Evolutionary conservation across 1,140 invertebrate genomes (phyloP), one percentile per base, ranked within the genome.

Genomic region (Apis florea): DNA sequence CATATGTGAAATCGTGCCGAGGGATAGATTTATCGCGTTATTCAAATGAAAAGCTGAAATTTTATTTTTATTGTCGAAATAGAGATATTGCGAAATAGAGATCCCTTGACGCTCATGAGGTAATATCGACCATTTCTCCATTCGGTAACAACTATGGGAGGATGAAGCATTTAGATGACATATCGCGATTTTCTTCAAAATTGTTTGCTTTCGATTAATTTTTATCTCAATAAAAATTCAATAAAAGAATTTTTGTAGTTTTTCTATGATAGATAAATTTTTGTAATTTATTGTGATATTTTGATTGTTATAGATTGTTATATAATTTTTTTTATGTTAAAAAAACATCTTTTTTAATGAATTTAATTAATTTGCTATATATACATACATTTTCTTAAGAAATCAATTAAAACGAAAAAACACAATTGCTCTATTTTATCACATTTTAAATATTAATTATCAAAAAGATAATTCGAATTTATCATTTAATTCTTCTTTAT

Each of bases 21-120:
- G 9, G 13, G 61, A 74, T 73, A 66, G 70, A 80, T 74, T 80
- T 80, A 74, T 63, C 40, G 19, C 66, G 63, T 58, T 40, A 26
- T 6, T 0, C 26, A 11, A 24, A 67, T 59, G 67, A 74, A 74
- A 58, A 67, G 11, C 13, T 58, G 24, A 74, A 67, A 74, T 67
- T 74, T 64, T 26, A 17, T 21, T n/a, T 40, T 40, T 40, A 40
- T 40, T 40, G 4, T 19, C 21, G 11, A 72, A 72, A 79, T 69
- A 8, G 17, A 21, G 51, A 24, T 26, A 31, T 21, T 21, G 24
- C 15, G 15, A 72, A 72, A 79, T 69, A 8, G 17, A 21, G 51
- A 24, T 21, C 31, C 5, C 68, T 31, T 31, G 51, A 2, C 9
- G 10, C 10, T 13, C 5, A 40, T 40, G n/a, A 26, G 19, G 1